phyloP scores from a whole-genome alignment of 2,888 invertebrate species.

The Cataglyphis altisquamis region DNA sequence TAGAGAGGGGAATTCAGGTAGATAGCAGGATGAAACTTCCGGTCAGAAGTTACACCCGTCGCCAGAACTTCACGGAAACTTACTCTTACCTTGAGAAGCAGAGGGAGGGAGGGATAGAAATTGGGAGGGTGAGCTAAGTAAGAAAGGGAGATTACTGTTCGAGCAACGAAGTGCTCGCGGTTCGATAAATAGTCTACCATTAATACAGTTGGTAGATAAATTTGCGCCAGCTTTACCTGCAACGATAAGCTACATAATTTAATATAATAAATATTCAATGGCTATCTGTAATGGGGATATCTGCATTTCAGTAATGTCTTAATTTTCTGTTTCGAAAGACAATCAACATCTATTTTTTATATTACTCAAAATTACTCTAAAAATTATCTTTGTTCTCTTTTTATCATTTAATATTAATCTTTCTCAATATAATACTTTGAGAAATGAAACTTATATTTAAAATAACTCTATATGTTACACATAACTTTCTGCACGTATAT shows the following conservation, averaged over 20 bases:
- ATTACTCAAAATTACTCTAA: neutral
- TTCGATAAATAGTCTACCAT: conserved; percentile 68
- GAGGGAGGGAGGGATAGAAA: conserved; percentile 8
- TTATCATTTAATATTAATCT: conserved; percentile 16
- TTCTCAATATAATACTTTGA: neutral
- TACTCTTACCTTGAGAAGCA: conserved; percentile 56
- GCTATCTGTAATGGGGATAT: neutral
- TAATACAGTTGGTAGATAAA: conserved; percentile 42
- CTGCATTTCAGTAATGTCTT: neutral
- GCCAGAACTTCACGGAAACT: conserved; percentile 65
- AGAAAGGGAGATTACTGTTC: conserved; percentile 34
- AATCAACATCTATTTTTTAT: neutral
- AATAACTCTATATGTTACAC: neutral
- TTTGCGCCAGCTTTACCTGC: conserved; percentile 60
- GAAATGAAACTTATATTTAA: conserved; percentile 33
- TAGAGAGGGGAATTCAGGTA: conserved; percentile 35
- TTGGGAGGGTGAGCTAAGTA: conserved; percentile 8
- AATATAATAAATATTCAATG: neutral
- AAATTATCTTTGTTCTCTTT: neutral
- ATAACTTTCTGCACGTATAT: conserved; percentile 7
- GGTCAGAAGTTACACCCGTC: conserved; percentile 63
- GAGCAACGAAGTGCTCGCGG: conserved; percentile 55
- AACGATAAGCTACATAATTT: neutral
- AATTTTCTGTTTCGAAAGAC: neutral
- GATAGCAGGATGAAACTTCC: conserved; percentile 66